Conservation (phyloP, 2,888 invertebrate species). For the Agonopterix arenella region DNA sequence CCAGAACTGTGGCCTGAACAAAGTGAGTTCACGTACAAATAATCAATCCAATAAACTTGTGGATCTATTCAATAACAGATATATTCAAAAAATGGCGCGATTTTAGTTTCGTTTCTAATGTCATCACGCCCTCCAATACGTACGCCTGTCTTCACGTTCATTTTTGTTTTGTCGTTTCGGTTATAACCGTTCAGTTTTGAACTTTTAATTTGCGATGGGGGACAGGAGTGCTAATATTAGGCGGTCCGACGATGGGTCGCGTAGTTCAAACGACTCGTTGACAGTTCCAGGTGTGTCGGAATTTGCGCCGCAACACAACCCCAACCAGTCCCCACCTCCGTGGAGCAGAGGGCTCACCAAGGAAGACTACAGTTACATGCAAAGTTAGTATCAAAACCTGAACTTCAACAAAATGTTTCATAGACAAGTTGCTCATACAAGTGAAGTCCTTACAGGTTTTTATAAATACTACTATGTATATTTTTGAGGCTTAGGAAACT, state of each 20-base stretch:
- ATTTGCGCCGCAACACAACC: conserved; percentile 82
- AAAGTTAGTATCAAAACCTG: conserved; percentile 67
- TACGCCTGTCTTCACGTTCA: conserved; percentile 17
- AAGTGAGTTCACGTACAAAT: conserved; percentile 78
- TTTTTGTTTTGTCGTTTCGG: conserved; percentile 42
- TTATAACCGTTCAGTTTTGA: conserved; percentile 61
- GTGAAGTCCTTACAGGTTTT: no score
- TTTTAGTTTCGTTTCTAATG: conserved; percentile 38
- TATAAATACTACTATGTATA: no score
- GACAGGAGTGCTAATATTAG: conserved; percentile 37
- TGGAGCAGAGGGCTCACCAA: conserved; percentile 83
- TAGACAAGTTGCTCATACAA: no score
- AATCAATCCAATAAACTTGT: not conserved
- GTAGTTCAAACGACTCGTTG: conserved; percentile 52
- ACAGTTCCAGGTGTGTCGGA: conserved; percentile 94
- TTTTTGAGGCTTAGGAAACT: no score
- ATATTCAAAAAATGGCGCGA: conserved; percentile 57
- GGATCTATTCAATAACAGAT: not conserved
- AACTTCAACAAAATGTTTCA: no score
- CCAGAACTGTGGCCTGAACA: conserved; percentile 98
- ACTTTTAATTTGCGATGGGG: conserved; percentile 49
- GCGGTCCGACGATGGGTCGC: conserved; percentile 39
- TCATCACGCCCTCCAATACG: conserved; percentile 47
- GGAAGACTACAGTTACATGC: conserved; percentile 85
- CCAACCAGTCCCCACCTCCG: conserved; percentile 76